phyloP scores from a whole-genome alignment of 1,140 invertebrate species.

The Drosophila sp. region DNA sequence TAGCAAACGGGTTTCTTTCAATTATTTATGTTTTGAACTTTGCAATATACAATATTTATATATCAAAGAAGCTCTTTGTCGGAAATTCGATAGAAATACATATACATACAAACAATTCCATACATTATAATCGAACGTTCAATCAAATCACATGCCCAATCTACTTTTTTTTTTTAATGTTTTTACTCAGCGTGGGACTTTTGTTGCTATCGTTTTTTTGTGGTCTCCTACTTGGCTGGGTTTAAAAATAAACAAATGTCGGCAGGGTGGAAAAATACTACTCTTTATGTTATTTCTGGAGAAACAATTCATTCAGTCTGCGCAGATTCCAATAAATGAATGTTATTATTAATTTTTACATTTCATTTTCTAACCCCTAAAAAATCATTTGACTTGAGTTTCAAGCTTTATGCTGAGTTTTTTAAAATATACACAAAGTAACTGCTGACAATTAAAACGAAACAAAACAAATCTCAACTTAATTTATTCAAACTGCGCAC shows the following conservation, averaged over 20 bases:
- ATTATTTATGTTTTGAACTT: slow-evolving; percentile 8
- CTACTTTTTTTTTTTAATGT: slow-evolving; percentile 57
- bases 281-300: slow-evolving; percentile 8
- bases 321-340: background rate
- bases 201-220: slow-evolving; percentile 6
- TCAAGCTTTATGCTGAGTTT: background rate
- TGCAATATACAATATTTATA: slow-evolving; percentile 14
- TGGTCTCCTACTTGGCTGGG: slow-evolving; percentile 42
- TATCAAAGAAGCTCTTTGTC: slow-evolving; percentile 4
- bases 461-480: slow-evolving; percentile 39
- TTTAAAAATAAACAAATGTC: slow-evolving; percentile 60
- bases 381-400: background rate
- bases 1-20: slow-evolving; percentile 19
- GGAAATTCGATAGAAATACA: slow-evolving; percentile 9
- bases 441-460: slow-evolving; percentile 18
- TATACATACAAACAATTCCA: slow-evolving; percentile 18
- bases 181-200: slow-evolving; percentile 61
- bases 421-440: slow-evolving; percentile 5
- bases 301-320: background rate
- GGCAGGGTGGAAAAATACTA: slow-evolving; percentile 21
- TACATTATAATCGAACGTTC: slow-evolving; percentile 35
- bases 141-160: slow-evolving; percentile 63
- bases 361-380: background rate
- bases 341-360: background rate
- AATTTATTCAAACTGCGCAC: slow-evolving; percentile 69